These are phyloP conservation scores for Cirrhinus mrigala DNA, from an alignment of 2,797 vertebrate species.

Conservation along the genomic window DNA sequence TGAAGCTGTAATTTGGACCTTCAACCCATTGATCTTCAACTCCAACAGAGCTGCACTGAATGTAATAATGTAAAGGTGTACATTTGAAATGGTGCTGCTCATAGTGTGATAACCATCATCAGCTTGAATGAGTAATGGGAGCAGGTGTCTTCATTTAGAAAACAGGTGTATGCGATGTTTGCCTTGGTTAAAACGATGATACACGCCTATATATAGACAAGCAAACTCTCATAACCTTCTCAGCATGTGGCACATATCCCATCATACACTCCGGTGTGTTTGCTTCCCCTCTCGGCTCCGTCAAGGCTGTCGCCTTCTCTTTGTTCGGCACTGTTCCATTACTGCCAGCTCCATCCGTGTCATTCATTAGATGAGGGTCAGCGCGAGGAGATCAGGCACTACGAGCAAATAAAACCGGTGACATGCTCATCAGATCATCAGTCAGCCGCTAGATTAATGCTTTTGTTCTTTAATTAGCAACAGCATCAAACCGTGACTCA, in stretches of 20 bases:
- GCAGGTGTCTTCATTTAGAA: conserved; percentile 32
- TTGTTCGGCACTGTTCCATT: conserved; percentile 28
- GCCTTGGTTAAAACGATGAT: neutral
- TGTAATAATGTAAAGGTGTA: neutral
- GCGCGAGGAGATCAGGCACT: conserved; percentile 46
- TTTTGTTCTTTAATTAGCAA: conserved; percentile 60
- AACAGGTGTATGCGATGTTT: neutral
- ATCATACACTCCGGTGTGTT: conserved; percentile 32
- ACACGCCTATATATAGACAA: neutral
- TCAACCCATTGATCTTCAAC: no score
- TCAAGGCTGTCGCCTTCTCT: conserved; percentile 14
- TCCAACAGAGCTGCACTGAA: no score
- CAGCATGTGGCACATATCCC: conserved; percentile 28
- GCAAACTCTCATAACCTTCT: conserved; percentile 39
- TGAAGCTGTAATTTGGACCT: no score
- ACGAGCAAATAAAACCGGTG: conserved; percentile 58
- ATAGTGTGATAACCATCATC: conserved; percentile 1
- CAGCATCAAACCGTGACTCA: conserved; percentile 59
- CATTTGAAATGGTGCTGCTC: neutral
- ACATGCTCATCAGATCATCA: conserved; percentile 61
- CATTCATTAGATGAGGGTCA: conserved; percentile 56
- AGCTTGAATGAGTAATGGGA: neutral
- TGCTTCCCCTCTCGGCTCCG: conserved; percentile 20
- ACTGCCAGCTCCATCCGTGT: conserved; percentile 32
- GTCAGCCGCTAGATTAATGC: conserved; percentile 59